Evolutionary conservation across 1,140 invertebrate species (phyloP), one percentile per base, ranked within the genome.

Genomic region (Chironomus tepperi): DNA sequence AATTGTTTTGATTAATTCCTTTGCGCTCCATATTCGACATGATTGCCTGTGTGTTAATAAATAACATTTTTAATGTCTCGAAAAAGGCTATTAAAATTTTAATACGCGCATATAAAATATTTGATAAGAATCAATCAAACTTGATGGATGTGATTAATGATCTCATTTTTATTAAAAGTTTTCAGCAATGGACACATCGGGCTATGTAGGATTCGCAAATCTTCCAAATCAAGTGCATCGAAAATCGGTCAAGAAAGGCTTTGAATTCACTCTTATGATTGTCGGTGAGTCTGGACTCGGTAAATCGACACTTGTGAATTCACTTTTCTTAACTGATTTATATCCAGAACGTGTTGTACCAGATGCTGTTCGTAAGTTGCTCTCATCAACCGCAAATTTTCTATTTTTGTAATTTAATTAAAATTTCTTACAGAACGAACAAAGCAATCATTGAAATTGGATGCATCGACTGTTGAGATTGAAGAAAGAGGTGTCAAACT

Each of bases 191-290:
- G 92, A 93, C 82, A 92, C 92, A 2, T 91, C 93, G 73, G 92
- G 92, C 9, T 96, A 96, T 85, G 93, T 96, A 70, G 94, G 94
- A 10, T 96, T 96, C 84, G 94, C 93, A n/a, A 96, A 95, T 84
- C 81, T 95, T 74, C 96, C 97, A 0, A 98, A 98, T 84, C 97
- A 98, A 84, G 95, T 98, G 3, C 93, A 95, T 83, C 87, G 97
- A 74, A 97, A 98, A 83, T 96, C 96, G 12, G 96, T 99, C 15
- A 98, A 98, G 83, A 95, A 96, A 82, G 97, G 97, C 18, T 99
- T 99, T 83, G 96, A 98, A 82, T 98, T 99, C 83, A 98, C 96
- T 0, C 83, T 98, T 0, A 98, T 99, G 97, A 96, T 98, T 70
- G 96, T 98, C 24, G 97, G 97, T 42, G 96, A 98, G 83, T 96